Evolutionary conservation across 1,140 invertebrate species (phyloP), one percentile per base, ranked within the genome.

Genomic region (Asobara japonica): DNA sequence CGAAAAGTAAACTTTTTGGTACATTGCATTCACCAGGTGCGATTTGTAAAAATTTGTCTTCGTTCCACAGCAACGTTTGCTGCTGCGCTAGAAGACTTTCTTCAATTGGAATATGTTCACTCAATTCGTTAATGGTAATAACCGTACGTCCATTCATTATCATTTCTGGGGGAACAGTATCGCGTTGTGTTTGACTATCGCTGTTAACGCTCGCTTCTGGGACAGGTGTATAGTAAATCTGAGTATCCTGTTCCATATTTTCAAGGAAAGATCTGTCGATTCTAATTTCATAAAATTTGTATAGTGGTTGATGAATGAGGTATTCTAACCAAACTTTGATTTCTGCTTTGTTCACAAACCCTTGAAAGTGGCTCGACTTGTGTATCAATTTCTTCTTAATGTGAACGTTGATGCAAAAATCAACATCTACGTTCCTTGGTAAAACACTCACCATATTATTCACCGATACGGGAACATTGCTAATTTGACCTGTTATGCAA

Each of bases 381-480:
- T 48, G 45, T 2, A 31, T 69, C 11, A 51, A 18, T 56, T 51
- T 48, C 11, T 18, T n/a, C 30, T 68, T 51, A 25, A 68, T 68
- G 25, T 68, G 66, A 30, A 68, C 67, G 22, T 69, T 60, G 3
- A 60, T 69, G 30, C 27, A 56, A 56, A 30, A 30, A 60, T 69
- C 67, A 18, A 45, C 65, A 16, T 65, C 62, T 10, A 30, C 10
- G 16, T 27, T 33, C 22, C 51, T 61, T 0, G 68, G 33, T 20
- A 70, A 29, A 61, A 6, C 6, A n/a, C 25, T 36, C 6, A 70
- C 56, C 51, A 70, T 70, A 13, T n/a, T 62, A 61, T 70, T 16
- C 11, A 70, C 36, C 13, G 30, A 22, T 3, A 70, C 68, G 20
- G 51, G 68, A 16, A 70, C 51, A 70, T 70, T 70, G 27, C 33